phyloP scores from a whole-genome alignment of 2,113 vertebrate species.

The Symphodus melops region DNA sequence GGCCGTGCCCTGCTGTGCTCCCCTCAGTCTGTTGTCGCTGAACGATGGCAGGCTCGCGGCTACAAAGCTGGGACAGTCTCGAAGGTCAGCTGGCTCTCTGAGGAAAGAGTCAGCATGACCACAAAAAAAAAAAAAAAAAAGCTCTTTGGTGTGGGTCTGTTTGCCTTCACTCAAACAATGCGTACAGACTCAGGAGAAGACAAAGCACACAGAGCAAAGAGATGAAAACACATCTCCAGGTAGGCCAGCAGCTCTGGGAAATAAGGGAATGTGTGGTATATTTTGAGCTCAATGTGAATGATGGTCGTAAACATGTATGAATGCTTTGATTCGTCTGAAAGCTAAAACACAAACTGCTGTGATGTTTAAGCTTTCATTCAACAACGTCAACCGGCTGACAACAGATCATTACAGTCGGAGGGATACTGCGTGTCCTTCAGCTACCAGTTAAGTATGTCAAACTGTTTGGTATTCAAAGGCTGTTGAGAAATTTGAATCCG shows the following conservation, averaged over 20 bases:
- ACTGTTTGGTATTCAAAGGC: background rate
- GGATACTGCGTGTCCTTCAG: background rate
- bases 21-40: conserved; percentile 61
- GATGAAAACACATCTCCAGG: background rate
- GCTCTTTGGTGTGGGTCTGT: conserved; percentile 24
- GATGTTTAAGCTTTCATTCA: background rate
- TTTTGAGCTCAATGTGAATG: background rate
- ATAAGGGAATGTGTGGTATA: background rate
- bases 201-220: conserved; percentile 22
- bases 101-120: conserved; percentile 42
- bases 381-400: background rate
- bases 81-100: conserved; percentile 60
- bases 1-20: conserved; percentile 42
- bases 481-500: background rate
- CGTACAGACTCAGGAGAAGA: conserved; percentile 15
- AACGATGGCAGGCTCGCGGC: conserved; percentile 46
- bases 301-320: background rate
- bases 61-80: conserved; percentile 62
- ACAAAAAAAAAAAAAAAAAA: no score
- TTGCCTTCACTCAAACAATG: conserved; percentile 16
- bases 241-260: background rate
- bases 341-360: background rate
- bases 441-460: no score
- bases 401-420: background rate
- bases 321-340: background rate